phyloP scores from a whole-genome alignment of 2,113 vertebrate species.

The Chauna torquata region DNA sequence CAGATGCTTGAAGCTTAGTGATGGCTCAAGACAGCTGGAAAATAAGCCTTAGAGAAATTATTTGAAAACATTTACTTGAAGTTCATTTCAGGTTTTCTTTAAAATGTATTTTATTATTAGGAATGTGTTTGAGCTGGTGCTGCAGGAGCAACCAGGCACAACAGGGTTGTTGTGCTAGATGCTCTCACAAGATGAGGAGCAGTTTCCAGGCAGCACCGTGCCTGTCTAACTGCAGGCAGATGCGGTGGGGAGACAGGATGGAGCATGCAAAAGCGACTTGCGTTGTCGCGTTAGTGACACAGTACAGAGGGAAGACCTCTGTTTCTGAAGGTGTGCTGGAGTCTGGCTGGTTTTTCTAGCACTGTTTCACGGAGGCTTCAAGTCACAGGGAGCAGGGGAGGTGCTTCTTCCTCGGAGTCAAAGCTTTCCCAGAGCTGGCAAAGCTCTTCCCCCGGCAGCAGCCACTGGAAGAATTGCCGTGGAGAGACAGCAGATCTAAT shows the following conservation, averaged over 20 bases:
- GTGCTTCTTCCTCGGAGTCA: background rate
- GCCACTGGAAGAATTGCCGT: background rate
- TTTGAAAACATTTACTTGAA: background rate
- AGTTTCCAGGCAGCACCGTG: background rate
- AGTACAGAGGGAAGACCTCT: background rate
- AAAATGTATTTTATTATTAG: background rate
- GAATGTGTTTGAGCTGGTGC: background rate
- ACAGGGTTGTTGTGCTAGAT: background rate
- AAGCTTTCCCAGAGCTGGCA: background rate
- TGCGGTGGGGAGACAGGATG: too few species aligned
- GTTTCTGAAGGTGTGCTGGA: background rate
- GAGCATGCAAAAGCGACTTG: background rate
- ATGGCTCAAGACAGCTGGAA: background rate
- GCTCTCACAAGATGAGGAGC: rapidly evolving
- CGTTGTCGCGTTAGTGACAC: background rate
- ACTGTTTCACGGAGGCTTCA: background rate
- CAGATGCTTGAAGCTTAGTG: background rate
- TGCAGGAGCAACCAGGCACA: background rate
- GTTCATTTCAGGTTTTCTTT: background rate
- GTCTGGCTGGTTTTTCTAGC: background rate
- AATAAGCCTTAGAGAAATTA: background rate
- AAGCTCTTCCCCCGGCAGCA: background rate
- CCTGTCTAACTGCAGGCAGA: background rate
- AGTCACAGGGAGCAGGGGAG: background rate
- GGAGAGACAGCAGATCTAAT: background rate